Percentiles rank a stretch among this genome's conserved stretches.
These are phyloP conservation scores for Platerodrilus igneus DNA, from an alignment of 2,888 invertebrate genomes.

Conservation along the genomic window DNA sequence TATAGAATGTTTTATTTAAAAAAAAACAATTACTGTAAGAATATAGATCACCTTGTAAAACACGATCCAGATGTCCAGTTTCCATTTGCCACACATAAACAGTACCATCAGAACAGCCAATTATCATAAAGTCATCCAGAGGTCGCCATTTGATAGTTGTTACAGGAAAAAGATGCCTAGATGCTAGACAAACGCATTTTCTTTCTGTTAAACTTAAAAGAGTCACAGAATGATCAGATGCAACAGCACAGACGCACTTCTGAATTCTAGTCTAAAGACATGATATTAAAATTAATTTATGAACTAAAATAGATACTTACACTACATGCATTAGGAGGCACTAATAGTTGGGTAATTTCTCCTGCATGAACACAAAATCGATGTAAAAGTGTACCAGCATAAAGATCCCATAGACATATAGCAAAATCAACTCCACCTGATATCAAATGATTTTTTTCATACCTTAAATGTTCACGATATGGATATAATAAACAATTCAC, in stretches of 20 bases:
- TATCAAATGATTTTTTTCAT: constrained; percentile 82
- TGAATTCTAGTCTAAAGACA: constrained; percentile 80
- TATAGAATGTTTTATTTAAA: too few species aligned
- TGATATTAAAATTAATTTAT: constrained; percentile 29
- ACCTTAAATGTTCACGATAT: constrained; percentile 83
- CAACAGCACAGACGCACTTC: constrained; percentile 93
- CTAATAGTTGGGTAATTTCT: constrained; percentile 88
- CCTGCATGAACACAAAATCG: constrained; percentile 98
- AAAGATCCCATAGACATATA: constrained; percentile 93
- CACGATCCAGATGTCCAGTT: constrained; percentile 94
- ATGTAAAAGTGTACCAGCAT: constrained; percentile 82
- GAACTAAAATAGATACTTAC: constrained; percentile 50
- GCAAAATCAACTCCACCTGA: constrained; percentile 98
- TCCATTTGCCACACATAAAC: constrained; percentile 99
- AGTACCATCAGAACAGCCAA: constrained; percentile 94
- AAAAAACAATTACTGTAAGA: neutral
- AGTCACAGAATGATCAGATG: constrained; percentile 96
- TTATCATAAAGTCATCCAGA: constrained; percentile 95
- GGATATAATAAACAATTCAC: constrained; percentile 96
- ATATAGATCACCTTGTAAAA: constrained; percentile 68
- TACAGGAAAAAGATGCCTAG: constrained; percentile 91
- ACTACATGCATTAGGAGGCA: constrained; percentile 89
- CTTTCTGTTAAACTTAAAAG: constrained; percentile 86
- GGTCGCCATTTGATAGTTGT: constrained; percentile 95
- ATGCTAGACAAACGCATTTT: constrained; percentile 90